phyloP scores from a whole-genome alignment of 2,113 vertebrate species.

The Rhagologus leucostigma region DNA sequence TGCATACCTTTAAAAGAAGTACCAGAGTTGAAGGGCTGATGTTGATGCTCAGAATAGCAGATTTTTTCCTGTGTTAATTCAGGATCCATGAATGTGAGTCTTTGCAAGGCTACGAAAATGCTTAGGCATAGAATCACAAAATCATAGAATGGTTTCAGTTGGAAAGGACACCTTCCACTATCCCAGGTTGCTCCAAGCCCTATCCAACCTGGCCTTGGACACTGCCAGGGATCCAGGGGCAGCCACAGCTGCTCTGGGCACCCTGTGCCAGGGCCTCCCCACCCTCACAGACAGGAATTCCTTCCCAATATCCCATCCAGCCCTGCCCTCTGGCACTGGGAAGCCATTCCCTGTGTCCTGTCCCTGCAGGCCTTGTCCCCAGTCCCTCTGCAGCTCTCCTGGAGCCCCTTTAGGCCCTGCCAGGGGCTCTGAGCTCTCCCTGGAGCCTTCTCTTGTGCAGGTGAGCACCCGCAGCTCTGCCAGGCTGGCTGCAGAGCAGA shows the following conservation, averaged over 20 bases:
- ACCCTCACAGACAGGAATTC: too few relatives aligned
- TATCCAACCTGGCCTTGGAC: accelerated
- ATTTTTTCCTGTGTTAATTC: not conserved
- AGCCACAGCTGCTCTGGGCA: too few relatives aligned
- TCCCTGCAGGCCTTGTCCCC: not conserved
- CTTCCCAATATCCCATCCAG: too few relatives aligned
- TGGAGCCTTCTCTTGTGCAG: not conserved
- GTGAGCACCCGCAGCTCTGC: not conserved
- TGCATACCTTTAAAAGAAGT: not conserved
- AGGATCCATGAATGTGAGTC: not conserved
- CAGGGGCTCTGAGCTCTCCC: not conserved
- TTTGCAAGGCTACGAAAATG: not conserved
- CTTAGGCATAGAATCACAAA: not conserved
- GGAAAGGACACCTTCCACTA: accelerated
- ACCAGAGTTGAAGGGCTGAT: not conserved
- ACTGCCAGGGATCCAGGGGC: not conserved
- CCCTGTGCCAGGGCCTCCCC: too few relatives aligned
- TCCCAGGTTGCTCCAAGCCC: accelerated
- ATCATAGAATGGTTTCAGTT: not conserved
- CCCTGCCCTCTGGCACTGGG: too few relatives aligned
- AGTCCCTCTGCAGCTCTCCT: not conserved
- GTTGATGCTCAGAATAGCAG: not conserved
- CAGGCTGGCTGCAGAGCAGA: not conserved
- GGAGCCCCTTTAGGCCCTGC: not conserved
- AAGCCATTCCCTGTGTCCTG: too few relatives aligned